A percentile compares a stretch with the other conserved stretches of the same genome.
phyloP scores from a whole-genome alignment of 2,797 vertebrate species.

The Propithecus perrieri region DNA sequence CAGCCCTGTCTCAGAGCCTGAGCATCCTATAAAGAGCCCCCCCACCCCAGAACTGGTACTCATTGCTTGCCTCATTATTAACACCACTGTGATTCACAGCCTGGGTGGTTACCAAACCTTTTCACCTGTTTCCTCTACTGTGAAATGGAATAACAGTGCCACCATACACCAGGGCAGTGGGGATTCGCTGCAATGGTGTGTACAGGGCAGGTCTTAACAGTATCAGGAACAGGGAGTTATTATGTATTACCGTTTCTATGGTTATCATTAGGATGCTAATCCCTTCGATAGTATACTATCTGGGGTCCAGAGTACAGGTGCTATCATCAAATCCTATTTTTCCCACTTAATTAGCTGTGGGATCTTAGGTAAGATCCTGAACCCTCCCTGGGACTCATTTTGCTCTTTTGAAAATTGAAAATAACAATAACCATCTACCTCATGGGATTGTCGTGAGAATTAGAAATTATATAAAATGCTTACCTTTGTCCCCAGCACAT shows the following conservation, averaged over 20 bases:
- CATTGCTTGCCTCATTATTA: background rate
- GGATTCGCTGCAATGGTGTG: background rate
- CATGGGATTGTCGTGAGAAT: background rate
- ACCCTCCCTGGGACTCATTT: background rate
- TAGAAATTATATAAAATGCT: background rate
- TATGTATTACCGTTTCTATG: background rate
- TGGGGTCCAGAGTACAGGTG: background rate
- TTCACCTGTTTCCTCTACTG: background rate
- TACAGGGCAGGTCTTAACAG: background rate
- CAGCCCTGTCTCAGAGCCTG: background rate
- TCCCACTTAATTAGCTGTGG: background rate
- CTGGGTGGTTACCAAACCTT: background rate
- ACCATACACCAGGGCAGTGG: too few species aligned
- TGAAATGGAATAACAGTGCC: background rate
- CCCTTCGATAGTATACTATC: background rate
- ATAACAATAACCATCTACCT: background rate
- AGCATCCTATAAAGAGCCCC: background rate
- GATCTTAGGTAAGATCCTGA: background rate
- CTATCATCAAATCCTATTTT: background rate
- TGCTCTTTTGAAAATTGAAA: conserved; percentile 22
- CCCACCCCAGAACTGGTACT: background rate
- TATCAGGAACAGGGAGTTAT: background rate
- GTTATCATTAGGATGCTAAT: too few species aligned
- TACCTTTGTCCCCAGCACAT: background rate
- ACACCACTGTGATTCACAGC: background rate